Conservation (phyloP, 2,113 vertebrate genomes). For the Gallinago undulata region DNA sequence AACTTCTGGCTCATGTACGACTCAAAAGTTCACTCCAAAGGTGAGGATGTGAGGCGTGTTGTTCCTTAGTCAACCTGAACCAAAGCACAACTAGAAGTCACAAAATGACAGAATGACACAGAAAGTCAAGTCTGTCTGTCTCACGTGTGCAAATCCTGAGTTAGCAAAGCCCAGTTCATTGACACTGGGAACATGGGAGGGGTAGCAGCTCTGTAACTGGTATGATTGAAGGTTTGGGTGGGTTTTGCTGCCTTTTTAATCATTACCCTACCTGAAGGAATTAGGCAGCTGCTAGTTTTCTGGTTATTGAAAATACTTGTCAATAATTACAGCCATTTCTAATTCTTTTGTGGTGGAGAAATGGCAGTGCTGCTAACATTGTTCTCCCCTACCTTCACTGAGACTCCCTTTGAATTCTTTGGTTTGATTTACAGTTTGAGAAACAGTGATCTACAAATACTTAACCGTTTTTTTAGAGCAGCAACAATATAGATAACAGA, state of each 20-base stretch:
- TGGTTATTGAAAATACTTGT: neutral
- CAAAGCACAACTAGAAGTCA: neutral
- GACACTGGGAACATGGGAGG: neutral
- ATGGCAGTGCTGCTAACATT: neutral
- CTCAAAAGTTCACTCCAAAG: neutral
- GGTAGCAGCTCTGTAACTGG: neutral
- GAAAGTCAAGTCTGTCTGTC: too few species aligned
- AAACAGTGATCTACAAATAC: neutral
- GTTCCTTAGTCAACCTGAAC: neutral
- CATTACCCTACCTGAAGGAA: neutral
- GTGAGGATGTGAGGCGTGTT: neutral
- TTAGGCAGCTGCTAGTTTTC: neutral
- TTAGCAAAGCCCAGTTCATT: neutral
- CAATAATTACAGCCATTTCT: neutral
- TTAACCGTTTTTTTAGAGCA: neutral
- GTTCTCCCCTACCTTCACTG: neutral
- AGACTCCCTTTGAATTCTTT: neutral
- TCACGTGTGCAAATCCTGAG: neutral
- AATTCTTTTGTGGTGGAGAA: neutral
- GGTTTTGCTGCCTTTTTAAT: neutral
- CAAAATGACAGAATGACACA: too few species aligned
- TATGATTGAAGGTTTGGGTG: neutral
- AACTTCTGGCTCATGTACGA: too few species aligned
- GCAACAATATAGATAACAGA: neutral
- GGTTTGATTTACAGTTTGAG: neutral